These are phyloP conservation scores for Thomomys bottae DNA, from an alignment of 2,113 vertebrate species.

Conservation along the genomic window DNA sequence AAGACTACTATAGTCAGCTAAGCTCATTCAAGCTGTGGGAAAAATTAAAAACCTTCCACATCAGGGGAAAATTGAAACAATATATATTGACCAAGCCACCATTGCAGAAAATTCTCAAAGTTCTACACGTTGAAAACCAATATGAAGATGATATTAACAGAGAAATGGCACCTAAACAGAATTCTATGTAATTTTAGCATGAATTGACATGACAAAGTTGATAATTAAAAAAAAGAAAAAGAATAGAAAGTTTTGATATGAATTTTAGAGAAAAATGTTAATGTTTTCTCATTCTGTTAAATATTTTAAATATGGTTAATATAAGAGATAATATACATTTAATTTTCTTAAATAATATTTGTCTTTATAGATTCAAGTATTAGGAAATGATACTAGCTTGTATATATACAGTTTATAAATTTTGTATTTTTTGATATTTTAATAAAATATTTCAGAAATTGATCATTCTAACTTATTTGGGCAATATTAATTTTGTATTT, in stretches of 20 bases:
- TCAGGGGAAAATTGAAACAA: too few species aligned
- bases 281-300: background rate
- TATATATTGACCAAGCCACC: too few species aligned
- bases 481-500: constrained; percentile 41
- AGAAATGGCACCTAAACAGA: too few species aligned
- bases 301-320: background rate
- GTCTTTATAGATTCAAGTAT: background rate
- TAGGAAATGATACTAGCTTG: background rate
- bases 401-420: background rate
- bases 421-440: constrained; percentile 10
- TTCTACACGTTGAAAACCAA: too few species aligned
- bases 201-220: background rate
- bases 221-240: too few species aligned
- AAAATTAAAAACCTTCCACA: too few species aligned
- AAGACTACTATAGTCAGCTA: too few species aligned
- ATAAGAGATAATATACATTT: background rate
- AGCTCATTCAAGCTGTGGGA: too few species aligned
- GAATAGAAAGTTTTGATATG: too few species aligned
- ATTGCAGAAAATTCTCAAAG: too few species aligned
- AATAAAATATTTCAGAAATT: constrained; percentile 39
- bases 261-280: constrained; percentile 41
- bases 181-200: too few species aligned
- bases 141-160: too few species aligned
- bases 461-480: constrained; percentile 30
- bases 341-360: constrained; percentile 3